Evolutionary conservation across 2,888 invertebrate species (phyloP).

Genomic region (Deroplatys truncata): DNA sequence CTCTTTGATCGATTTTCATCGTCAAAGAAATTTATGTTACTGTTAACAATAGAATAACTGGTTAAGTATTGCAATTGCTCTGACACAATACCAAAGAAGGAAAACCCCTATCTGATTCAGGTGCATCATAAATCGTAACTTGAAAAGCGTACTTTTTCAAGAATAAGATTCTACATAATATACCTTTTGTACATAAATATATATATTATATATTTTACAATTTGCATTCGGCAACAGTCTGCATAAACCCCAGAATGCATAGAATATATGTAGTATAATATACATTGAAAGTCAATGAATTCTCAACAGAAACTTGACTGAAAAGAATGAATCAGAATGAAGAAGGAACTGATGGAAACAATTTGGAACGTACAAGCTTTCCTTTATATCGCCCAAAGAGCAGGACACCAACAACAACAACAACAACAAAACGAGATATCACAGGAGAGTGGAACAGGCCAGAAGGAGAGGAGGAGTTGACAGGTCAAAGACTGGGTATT

Average conservation of each 20-base stretch:
- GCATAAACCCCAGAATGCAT: conserved; percentile 1
- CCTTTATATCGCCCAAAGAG: conserved; percentile 27
- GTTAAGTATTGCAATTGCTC: conserved; percentile 15
- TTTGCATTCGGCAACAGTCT: conserved; percentile 2
- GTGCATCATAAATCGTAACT: conserved; percentile 12
- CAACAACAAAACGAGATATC: neutral
- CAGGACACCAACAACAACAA: conserved; percentile 8
- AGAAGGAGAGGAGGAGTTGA: conserved; percentile 3
- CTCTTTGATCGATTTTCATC: conserved; percentile 17
- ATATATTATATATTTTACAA: neutral
- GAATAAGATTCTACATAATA: conserved; percentile 9
- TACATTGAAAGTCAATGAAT: conserved; percentile 15
- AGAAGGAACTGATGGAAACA: conserved; percentile 21
- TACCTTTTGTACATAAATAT: conserved; percentile 18
- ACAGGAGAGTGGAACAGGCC: neutral
- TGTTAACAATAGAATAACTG: conserved; percentile 24
- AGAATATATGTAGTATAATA: neutral
- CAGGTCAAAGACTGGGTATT: neutral
- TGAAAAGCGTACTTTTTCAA: conserved; percentile 11
- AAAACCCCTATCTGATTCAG: conserved; percentile 18
- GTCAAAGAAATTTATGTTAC: conserved; percentile 13
- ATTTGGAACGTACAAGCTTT: conserved; percentile 25
- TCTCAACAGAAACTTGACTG: conserved; percentile 8
- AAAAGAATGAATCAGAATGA: conserved; percentile 29
- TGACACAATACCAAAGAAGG: conserved; percentile 24